Percentiles rank a stretch among this genome's conserved stretches.
Conservation (phyloP, 2,113 vertebrate genomes). For the Tiliqua scincoides region DNA sequence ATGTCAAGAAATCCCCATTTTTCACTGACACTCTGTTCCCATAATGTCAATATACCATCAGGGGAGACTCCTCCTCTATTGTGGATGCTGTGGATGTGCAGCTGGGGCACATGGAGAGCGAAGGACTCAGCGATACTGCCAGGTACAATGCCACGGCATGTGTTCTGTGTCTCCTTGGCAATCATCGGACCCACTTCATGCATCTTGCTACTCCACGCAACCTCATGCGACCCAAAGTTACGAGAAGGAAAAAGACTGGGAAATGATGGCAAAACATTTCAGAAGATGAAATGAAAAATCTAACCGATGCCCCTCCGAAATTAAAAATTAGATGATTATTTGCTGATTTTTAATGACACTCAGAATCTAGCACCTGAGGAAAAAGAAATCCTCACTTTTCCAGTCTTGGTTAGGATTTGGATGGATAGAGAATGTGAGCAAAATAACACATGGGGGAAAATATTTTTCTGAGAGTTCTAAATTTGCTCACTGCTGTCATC, state of each 20-base stretch:
- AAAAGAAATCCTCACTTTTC: too few species aligned
- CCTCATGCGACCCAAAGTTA: too few species aligned
- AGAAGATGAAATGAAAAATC: neutral
- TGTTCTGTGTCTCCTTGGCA: neutral
- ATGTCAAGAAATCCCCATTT: slow-evolving; percentile 11
- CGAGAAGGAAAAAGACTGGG: neutral
- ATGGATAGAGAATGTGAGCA: neutral
- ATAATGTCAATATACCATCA: neutral
- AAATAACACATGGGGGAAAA: too few species aligned
- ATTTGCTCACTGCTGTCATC: neutral
- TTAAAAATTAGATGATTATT: neutral
- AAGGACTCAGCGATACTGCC: neutral
- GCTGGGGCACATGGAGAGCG: neutral
- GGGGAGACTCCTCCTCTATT: neutral
- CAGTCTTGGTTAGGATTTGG: neutral
- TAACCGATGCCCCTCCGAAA: too few species aligned
- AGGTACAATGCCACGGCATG: neutral
- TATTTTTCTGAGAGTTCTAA: neutral
- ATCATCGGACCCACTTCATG: too few species aligned
- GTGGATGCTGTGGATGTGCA: neutral
- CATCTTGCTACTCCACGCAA: too few species aligned
- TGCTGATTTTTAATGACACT: neutral
- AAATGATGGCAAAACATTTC: neutral
- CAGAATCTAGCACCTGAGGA: neutral
- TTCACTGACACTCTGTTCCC: slow-evolving; percentile 4